Evolutionary conservation across 2,888 invertebrate species (phyloP).

Genomic region (Cephus pulcher): DNA sequence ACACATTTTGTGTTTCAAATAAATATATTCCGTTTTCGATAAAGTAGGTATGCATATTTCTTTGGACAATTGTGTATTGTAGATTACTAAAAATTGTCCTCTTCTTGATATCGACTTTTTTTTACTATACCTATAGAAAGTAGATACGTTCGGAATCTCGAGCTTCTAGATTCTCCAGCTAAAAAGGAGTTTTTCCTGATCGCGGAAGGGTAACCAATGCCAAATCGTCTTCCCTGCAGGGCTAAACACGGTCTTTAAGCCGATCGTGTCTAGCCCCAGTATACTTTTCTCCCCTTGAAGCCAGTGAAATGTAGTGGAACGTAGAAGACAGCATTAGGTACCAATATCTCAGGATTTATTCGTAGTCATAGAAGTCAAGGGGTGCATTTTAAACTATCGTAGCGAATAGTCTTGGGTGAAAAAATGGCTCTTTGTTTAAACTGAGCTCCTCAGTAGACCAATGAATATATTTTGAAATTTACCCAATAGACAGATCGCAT

Average conservation of each 20-base stretch:
- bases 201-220: constrained; percentile 1
- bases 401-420: constrained; percentile 16
- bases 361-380: constrained; percentile 34
- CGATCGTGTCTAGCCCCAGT: constrained; percentile 18
- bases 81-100: not conserved
- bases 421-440: constrained; percentile 14
- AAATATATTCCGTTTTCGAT: not conserved
- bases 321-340: constrained; percentile 46
- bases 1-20: not conserved
- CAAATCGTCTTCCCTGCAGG: not conserved
- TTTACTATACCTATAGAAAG: not conserved
- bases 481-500: too few relatives aligned
- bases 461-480: not conserved
- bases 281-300: constrained; percentile 29
- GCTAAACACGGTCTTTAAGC: constrained; percentile 40
- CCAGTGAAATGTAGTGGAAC: constrained; percentile 56
- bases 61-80: not conserved
- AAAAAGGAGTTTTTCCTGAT: not conserved
- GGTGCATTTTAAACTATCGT: constrained; percentile 44
- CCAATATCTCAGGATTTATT: constrained; percentile 55
- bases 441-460: not conserved
- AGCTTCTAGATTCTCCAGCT: not conserved
- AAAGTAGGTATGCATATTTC: not conserved
- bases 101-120: not conserved
- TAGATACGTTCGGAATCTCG: too few relatives aligned